Base-by-base conservation (phyloP, 2,113 vertebrate genomes). In the Nannobrachium achirus region DNA sequence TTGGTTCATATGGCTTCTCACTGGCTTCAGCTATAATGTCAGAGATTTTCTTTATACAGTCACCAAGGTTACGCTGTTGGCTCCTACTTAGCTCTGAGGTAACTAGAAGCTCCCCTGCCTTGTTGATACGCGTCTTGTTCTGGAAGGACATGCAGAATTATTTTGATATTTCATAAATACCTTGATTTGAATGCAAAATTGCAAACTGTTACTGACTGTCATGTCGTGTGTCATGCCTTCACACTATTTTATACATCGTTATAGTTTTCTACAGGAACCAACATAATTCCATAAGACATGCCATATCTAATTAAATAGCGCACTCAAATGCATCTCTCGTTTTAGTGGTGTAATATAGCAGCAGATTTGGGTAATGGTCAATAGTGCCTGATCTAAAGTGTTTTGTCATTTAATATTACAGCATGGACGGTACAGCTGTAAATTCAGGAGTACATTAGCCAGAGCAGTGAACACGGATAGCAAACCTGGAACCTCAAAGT, bases 31-130 rank as follows among this genome's bases (percentile, higher is more conserved):
- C 66, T 18, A 99, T 93, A 65, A 99, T 94, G 69, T 90, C 78
- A 6, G 90, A 89, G 85, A 99, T 95, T 80, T 98, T 99, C 62
- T 94, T 91, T 0, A 99, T 73, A 39, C 97, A 99, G 25, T 95
- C 91, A 0, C 90, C 90, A 46, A 98, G 88, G 66, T 99, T 99
- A 49, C 92, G 93, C 76, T 96, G 94, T 67, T 99, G 98, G 82
- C 95, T 97, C 48, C 98, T 91, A 76, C 95, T 98, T 60, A 91
- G 76, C 65, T 99, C 95, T 0, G 97, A 98, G 1, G 80, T 96
- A 51, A 99, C 89, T 0, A 97, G 90, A 81, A 99, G 62, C 83
- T 99, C 96, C 0, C 98, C 98, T 0, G 86, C 86, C 75, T 89
- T 94, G 77, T 93, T 99, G 77, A 99, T 94, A 63, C 92, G 94